These are phyloP conservation scores for Anguilla japonica DNA, from an alignment of 2,113 vertebrate genomes.

Conservation along the genomic window DNA sequence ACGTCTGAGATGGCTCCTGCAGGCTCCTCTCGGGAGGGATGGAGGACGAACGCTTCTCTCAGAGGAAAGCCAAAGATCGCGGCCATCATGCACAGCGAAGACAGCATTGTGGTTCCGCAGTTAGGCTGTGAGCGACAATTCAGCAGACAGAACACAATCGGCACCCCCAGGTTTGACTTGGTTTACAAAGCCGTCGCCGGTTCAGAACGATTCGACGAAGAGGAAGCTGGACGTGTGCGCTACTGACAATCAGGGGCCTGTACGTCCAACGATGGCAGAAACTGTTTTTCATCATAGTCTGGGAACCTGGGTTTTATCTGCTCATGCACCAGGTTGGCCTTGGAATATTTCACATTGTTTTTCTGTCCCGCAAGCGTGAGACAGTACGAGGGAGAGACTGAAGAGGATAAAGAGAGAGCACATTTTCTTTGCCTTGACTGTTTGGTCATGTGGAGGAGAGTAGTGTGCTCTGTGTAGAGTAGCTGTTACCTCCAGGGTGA, in stretches of 20 bases:
- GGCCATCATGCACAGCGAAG: constrained; percentile 21
- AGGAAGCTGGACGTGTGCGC: constrained; percentile 31
- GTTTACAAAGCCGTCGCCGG: not conserved
- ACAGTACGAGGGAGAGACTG: constrained; percentile 38
- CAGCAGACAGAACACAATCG: not conserved
- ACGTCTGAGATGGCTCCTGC: not conserved
- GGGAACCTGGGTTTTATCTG: constrained; percentile 73
- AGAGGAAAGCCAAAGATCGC: constrained; percentile 52
- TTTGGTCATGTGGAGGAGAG: not conserved
- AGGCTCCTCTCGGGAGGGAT: constrained; percentile 42
- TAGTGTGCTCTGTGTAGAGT: constrained; percentile 6
- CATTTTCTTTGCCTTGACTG: not conserved
- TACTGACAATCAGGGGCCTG: not conserved
- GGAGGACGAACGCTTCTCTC: constrained; percentile 54
- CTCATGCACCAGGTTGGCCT: constrained; percentile 58
- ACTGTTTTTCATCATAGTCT: constrained; percentile 58
- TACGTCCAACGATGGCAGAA: not conserved
- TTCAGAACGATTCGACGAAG: constrained; percentile 29
- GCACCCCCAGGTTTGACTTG: not conserved
- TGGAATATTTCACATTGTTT: constrained; percentile 74
- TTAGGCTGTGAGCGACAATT: not conserved
- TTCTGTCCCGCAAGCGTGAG: constrained; percentile 60
- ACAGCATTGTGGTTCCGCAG: constrained; percentile 48
- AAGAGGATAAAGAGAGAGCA: constrained; percentile 27
- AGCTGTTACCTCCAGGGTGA: not conserved